Percentiles rank a stretch among this genome's conserved stretches.
Evolutionary conservation across 2,888 invertebrate genomes (phyloP).

Genomic region (Oxyteleia sp.): DNA sequence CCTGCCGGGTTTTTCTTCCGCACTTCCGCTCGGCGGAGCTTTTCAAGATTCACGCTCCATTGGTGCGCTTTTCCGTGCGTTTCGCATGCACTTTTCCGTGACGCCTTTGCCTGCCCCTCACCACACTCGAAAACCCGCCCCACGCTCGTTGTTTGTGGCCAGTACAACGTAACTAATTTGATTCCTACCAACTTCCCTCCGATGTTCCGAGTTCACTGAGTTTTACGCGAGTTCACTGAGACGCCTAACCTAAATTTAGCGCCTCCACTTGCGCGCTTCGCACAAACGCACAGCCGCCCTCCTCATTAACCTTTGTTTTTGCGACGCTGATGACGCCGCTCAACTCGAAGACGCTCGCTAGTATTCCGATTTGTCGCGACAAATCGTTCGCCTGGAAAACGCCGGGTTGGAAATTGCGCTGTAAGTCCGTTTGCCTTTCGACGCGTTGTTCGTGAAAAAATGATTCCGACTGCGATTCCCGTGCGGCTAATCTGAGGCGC

Average conservation of each 20-base stretch:
- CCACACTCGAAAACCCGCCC: conserved; percentile 57
- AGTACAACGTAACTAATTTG: conserved; percentile 83
- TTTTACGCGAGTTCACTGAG: conserved; percentile 78
- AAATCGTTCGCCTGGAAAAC: too few species aligned
- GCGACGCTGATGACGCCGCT: not conserved
- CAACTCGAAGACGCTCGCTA: not conserved
- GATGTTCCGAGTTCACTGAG: conserved; percentile 80
- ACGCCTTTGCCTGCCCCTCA: conserved; percentile 16
- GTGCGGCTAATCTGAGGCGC: too few species aligned
- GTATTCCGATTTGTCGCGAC: too few species aligned
- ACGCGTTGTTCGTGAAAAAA: too few species aligned
- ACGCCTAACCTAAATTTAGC: conserved; percentile 78
- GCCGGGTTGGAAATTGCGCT: too few species aligned
- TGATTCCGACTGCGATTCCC: too few species aligned
- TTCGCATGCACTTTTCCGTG: conserved; percentile 50
- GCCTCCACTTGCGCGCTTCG: conserved; percentile 39
- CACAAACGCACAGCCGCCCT: conserved; percentile 8
- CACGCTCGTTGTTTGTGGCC: conserved; percentile 79
- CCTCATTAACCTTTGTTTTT: conserved; percentile 51
- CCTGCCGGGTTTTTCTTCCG: conserved; percentile 65
- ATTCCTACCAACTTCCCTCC: conserved; percentile 77
- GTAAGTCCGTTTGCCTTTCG: too few species aligned
- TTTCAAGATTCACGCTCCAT: conserved; percentile 68
- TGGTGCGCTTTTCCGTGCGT: conserved; percentile 66
- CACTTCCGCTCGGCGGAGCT: conserved; percentile 63